Base-by-base conservation (phyloP, 2,888 invertebrate species). In the Notodonta ziczac region DNA sequence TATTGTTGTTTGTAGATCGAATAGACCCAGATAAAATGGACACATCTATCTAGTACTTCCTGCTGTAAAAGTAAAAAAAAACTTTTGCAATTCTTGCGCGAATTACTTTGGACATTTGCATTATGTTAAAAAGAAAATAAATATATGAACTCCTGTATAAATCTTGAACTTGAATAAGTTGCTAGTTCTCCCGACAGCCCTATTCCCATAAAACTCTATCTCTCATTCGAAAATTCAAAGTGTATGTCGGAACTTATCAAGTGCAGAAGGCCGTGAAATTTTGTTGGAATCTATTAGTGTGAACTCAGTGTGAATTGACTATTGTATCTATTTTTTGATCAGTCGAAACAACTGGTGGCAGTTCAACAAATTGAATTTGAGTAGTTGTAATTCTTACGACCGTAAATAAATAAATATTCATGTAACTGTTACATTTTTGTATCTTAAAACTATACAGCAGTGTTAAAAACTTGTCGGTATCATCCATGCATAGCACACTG, bases 251-350 rank as follows among this genome's bases (percentile, higher is more conserved):
- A 78, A 75, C 76, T 77, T 73, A 77, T 76, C 71, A 74, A 76
- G 73, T 65, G 74, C 79, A 85, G 80, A 83, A 79, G 82, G 75
- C 76, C 82, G 79, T 84, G 82, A 82, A 85, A 83, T 85, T 78
- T 75, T 65, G 62, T 72, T 74, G 70, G 59, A 63, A 73, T 76
- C 73, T 72, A 65, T 66, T 53, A 53, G 52, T 53, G 35, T 16
- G 35, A 53, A 63, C 65, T 63, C 10, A 16, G 24, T 51, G 24
- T 9, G 16, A 51, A 63, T 58, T 65, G 62, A 61, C 67, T 71
- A 67, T 76, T 67, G 65, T 63, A 63, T 70, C 73, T 66, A 61
- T 56, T 62, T 62, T 32, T 46, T 32, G 40, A 59, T 60, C 39
- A 59, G 63, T 75, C 62, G 65, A 58, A 46, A 65, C 53, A 68